Base-by-base conservation (phyloP, 2,797 vertebrate species). In the Peromyscus melanophrys region DNA sequence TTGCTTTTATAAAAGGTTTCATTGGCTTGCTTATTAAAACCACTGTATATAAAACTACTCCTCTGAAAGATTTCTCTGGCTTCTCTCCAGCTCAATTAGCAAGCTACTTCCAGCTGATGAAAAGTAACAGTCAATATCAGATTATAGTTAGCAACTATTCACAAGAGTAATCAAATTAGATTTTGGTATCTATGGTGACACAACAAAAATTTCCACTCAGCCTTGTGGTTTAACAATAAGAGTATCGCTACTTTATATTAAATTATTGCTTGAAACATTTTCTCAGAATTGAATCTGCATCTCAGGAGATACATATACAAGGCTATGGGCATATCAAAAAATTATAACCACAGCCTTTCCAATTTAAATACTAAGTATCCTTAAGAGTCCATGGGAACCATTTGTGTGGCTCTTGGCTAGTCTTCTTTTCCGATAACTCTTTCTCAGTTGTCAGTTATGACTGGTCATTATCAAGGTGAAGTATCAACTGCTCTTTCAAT, bases 11-110 rank as follows among this genome's bases (percentile, higher is more conserved):
- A 96, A 97, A 97, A 98, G 98, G 61, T 97, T 98, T 96, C 96
- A 91, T 27, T 97, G 94, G 97, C 96, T 97, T 52, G 95, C 98
- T 98, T 98, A 97, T 98, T 98, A 98, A 98, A 97, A 96, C 61
- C 89, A 88, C 94, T 91, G 92, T 96, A 96, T 96, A 96, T 96
- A 96, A 98, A 98, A 98, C 80, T 85, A 92, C 71, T 91, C 94
- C 96, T 98, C 97, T 98, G 97, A 97, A 97, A 98, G 96, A 97
- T 96, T 95, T 92, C 90, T 86, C 96, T 98, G 98, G 98, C 98
- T 97, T 87, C 78, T 73, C 75, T 96, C 97, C 98, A 98, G 97
- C 96, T 98, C 97, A 98, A 97, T 98, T 97, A 98, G 97, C 96
- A 97, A 95, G 65, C 94, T 94, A 89, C 94, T 97, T 95, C 76